Base-by-base conservation (phyloP, 2,113 vertebrate genomes). In the Alosa alosa region DNA sequence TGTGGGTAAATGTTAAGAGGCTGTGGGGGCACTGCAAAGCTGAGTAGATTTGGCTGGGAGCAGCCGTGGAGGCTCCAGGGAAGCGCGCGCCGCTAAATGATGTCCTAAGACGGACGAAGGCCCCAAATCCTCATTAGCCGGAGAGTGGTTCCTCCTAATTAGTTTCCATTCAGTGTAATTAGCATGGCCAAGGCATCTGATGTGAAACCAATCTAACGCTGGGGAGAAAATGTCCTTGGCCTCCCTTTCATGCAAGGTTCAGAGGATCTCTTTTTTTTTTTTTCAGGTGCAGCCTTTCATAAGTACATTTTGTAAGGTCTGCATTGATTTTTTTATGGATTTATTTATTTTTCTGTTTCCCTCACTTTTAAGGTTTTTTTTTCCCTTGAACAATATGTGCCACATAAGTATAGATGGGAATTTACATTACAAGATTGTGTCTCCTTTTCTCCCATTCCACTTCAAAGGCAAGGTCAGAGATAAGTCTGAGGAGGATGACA, bases 121-220 rank as follows among this genome's bases (percentile, higher is more conserved):
- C 90, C 95, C 95, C 95, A 96, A 93, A 96, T 97, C 96, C 96
- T 98, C 96, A 98, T 98, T 98, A 98, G 96, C 96, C 92, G 95
- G 96, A 96, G 96, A 95, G 94, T 96, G 96, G 96, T 96, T 97
- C 95, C 96, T 97, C 96, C 96, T 98, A 98, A 99, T 99, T 98
- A 98, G 96, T 96, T 95, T 97, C 96, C 96, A 96, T 97, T 97
- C 96, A 95, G 92, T 95, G 95, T 97, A 98, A 97, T 99, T 98
- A 98, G 95, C 96, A 94, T 93, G 94, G 95, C 97, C 96, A 96
- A 96, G 95, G 95, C 96, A 97, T 96, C 95, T 96, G 96, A 97
- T 97, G 97, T 96, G 96, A 97, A 98, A 96, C 97, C 96, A 97
- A 96, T 97, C 96, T 97, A 96, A 96, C 96, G 96, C 96, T 95